Conservation (phyloP, 1,140 invertebrate species). For the Chironomus striatipennis region DNA sequence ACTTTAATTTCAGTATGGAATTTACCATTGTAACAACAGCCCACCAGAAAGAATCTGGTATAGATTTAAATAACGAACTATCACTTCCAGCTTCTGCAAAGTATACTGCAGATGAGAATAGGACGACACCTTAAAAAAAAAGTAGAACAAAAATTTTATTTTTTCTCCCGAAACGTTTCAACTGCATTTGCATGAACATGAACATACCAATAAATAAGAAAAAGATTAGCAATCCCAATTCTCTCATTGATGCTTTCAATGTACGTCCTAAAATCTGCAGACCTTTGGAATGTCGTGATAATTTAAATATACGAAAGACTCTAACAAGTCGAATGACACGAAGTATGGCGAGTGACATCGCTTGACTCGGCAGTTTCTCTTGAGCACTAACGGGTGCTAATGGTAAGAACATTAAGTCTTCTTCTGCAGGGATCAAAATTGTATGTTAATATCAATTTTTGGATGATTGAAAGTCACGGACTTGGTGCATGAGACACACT, state of each 20-base stretch:
- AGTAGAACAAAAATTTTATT: slow-evolving; percentile 34
- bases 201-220: slow-evolving; percentile 91
- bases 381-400: slow-evolving; percentile 78
- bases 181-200: no score
- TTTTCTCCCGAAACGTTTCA: slow-evolving; percentile 43
- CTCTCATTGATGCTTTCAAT: slow-evolving; percentile 98
- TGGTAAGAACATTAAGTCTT: slow-evolving; percentile 73
- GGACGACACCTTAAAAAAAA: slow-evolving; percentile 86
- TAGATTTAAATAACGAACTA: slow-evolving; percentile 98
- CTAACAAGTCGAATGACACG: slow-evolving; percentile 94
- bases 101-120: slow-evolving; percentile 98
- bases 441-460: no score
- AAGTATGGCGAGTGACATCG: slow-evolving; percentile 96
- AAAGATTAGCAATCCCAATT: slow-evolving; percentile 99
- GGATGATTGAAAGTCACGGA: no score
- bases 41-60: slow-evolving; percentile 98
- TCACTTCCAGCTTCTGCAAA: slow-evolving; percentile 96
- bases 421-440: slow-evolving; percentile 51
- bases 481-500: no score
- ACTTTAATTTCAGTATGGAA: no score
- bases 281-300: slow-evolving; percentile 95
- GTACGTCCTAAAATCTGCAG: slow-evolving; percentile 96
- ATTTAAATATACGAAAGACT: slow-evolving; percentile 98
- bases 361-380: slow-evolving; percentile 91
- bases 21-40: slow-evolving; percentile 90